Base-by-base conservation (phyloP, 92 coral and sea anemone genomes). In the Epizoanthus scotinus region DNA sequence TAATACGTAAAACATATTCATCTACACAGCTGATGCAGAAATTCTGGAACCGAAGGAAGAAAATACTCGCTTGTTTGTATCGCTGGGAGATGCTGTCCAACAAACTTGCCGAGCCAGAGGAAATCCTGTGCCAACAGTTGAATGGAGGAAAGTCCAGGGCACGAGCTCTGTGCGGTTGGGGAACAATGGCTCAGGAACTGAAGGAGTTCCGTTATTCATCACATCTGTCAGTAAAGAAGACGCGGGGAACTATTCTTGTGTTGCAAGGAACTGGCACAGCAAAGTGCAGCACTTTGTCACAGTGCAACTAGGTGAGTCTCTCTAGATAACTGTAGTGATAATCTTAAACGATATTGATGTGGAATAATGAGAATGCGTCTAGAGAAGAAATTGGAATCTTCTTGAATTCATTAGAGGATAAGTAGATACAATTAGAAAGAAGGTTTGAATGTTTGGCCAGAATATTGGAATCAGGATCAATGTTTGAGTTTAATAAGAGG, bases 61-160 rank as follows among this genome's bases (percentile, higher is more conserved):
- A 20, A 13, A 57, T n/a, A 34, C 42, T 19, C 55, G 59, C 60
- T 26, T 40, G 64, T 58, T 75, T 75, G 67, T 25, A 3, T 9
- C 81, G 18, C 36, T 92, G 9, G 90, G 82, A 3, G 44, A 36
- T 0, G 18, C 82, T 20, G 52, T 92, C 42, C 82, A 90, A 29
- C 21, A 71, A 47, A 83, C 82, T 3, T 92, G 97, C 36, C 66
- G 5, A 47, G 97, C 97, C 0, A 77, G 69, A 27, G 97, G 97
- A 20, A 92, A 92, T 52, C 97, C 97, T 1, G 6, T 71, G 26
- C 97, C 97, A 42, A 75, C 28, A 34, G 89, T 92, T 1, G 73
- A 81, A 22, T 92, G 97, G 97, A 52, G 53, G 49, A 84, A 83
- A 80, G 59, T 87, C 29, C 59, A 63, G 3, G 70, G 82, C 20